Base-by-base conservation (phyloP, 2,113 vertebrate species). In the Syngnathus scovelli region DNA sequence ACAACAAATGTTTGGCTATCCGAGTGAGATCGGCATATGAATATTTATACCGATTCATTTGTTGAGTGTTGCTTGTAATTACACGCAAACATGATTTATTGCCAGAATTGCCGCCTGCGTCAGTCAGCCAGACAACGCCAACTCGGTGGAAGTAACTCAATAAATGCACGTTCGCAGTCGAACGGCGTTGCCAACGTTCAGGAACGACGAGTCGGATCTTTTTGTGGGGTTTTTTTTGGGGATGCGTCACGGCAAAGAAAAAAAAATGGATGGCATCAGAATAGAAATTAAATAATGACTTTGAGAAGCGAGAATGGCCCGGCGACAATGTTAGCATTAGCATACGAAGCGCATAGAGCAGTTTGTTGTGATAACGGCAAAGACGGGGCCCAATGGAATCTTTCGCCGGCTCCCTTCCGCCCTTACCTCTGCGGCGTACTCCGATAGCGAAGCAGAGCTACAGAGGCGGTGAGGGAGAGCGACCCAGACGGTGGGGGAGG, bases 1-100 rank as follows among this genome's bases (percentile, higher is more conserved):
- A 78, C 81, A 89, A 86, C 84, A 87, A 90, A 86, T 90, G 89
- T 90, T 90, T 89, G 87, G 87, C 87, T 86, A 89, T 89, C 82
- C 85, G 87, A 90, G 87, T 88, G 81, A 90, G 88, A 81, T 88
- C 85, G 82, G 63, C 77, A 89, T 33, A 33, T 89, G 83, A 90
- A 92, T 91, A 90, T 90, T 90, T 88, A 91, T 91, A 85, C 84
- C 76, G 78, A 83, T 89, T 89, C 75, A 87, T 91, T 90, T 89
- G 88, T 89, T 78, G 82, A 87, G 85, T 90, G 84, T 90, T 90
- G 87, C 90, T 92, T 89, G 85, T 90, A 91, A 92, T 90, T 91
- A 89, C 84, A 91, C 83, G 86, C 80, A 90, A 86, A 88, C 85
- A 87, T 83, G 81, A 91, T 90, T 91, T 90, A 89, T 89, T 87